Conservation (phyloP, 1,140 invertebrate genomes). For the Scaptomyza graminum region DNA sequence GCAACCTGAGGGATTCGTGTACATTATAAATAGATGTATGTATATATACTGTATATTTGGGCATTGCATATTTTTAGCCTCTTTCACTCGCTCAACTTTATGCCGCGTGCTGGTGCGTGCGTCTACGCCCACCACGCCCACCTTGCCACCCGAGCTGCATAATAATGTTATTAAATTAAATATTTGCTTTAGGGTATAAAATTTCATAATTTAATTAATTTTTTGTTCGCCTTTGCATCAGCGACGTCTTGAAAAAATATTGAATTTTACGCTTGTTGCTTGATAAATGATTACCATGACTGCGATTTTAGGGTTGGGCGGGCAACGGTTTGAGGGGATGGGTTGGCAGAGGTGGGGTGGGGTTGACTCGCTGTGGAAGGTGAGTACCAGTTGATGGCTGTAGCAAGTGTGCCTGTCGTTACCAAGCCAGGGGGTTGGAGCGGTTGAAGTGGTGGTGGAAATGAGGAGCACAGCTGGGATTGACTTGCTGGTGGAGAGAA, state of each 20-base stretch:
- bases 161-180: constrained; percentile 82
- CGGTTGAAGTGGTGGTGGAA: constrained; percentile 24
- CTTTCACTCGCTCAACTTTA: not conserved
- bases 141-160: constrained; percentile 50
- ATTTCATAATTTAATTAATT: constrained; percentile 81
- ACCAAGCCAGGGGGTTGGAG: not conserved
- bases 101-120: constrained; percentile 72
- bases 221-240: constrained; percentile 64
- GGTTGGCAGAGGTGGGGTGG: not conserved
- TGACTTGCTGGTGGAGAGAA: constrained; percentile 24
- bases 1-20: constrained; percentile 64
- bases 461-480: constrained; percentile 37
- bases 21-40: not conserved
- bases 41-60: constrained; percentile 38
- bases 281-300: constrained; percentile 78
- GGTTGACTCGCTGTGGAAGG: not conserved
- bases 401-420: constrained; percentile 5
- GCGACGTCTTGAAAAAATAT: constrained; percentile 70
- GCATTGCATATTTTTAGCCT: constrained; percentile 52
- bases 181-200: constrained; percentile 79
- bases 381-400: not conserved
- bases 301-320: constrained; percentile 50
- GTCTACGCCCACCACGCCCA: constrained; percentile 61
- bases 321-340: not conserved
- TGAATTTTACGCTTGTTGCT: constrained; percentile 72